Evolutionary conservation across 2,797 vertebrate genomes (phyloP), one percentile per base, ranked within the genome.

Genomic region (Poecilia wingei): DNA sequence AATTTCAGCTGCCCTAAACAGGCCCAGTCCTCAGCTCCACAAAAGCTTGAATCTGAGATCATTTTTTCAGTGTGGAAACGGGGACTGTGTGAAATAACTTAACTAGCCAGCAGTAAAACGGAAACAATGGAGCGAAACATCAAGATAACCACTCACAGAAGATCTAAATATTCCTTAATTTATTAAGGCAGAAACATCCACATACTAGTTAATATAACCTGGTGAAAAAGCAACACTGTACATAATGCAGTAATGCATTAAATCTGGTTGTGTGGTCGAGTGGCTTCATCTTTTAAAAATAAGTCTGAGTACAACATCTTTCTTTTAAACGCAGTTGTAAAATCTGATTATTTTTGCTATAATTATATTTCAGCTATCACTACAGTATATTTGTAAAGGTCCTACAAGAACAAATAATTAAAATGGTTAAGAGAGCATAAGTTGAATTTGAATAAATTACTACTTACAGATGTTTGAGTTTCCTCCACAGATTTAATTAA

Each of bases 1-100:
- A 5, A 80, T 80, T 89, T 93, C 88, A 92, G 92, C 82, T 77
- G 68, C 79, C 75, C 72, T 80, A 77, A 72, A 33, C 87, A 84
- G 85, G 88, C 86, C 91, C 85, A 74, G 71, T 79, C 80, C 77
- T 43, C 78, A 77, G 64, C 68, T 55, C 76, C 2, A 3, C 57
- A 33, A 33, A 61, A 78, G 81, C 78, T 84, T 47, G 55, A 59
- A 82, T 83, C 73, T 87, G 49, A 82, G 74, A 83, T 71, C 0
- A 36, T 82, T 81, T 84, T 10, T 80, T 85, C 70, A 77, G 47
- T 6, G 49, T 53, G 72, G 28, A 75, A 87, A 57, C 51, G 13
- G 47, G 0, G 76, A n/a, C 36, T 64, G n/a, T 74, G 57, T 49
- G 49, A 69, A 80, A 83, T 73, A 68, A 78, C 41, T 73, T 31